phyloP scores from a whole-genome alignment of 1,140 invertebrate species.

The Onthophagus taurus region DNA sequence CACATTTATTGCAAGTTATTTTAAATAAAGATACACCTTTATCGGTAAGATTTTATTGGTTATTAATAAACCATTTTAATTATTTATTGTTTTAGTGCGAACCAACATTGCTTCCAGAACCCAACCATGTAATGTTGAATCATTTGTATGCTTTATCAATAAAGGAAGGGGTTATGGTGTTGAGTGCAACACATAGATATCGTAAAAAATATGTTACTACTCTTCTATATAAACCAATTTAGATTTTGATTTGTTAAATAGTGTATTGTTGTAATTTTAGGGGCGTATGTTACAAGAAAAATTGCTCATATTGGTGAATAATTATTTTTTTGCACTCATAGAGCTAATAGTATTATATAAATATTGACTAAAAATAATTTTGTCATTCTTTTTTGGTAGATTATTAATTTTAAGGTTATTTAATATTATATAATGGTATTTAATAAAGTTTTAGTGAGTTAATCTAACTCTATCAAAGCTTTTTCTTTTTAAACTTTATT shows the following conservation, averaged over 20 bases:
- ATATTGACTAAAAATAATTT: too few relatives aligned
- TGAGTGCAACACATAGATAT: slow-evolving; percentile 94
- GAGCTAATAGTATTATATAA: too few relatives aligned
- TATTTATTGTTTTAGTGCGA: slow-evolving; percentile 69
- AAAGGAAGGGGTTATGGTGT: slow-evolving; percentile 98
- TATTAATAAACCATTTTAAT: slow-evolving; percentile 9
- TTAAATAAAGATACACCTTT: slow-evolving; percentile 96
- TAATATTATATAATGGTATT: too few relatives aligned
- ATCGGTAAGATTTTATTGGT: slow-evolving; percentile 51
- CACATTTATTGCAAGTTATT: slow-evolving; percentile 96
- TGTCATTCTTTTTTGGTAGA: too few relatives aligned
- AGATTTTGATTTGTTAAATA: slow-evolving; percentile 30
- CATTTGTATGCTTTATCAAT: slow-evolving; percentile 99
- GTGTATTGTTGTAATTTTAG: too few relatives aligned
- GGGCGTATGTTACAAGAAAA: too few relatives aligned
- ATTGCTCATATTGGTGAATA: too few relatives aligned
- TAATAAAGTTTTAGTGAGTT: too few relatives aligned
- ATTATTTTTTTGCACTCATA: too few relatives aligned
- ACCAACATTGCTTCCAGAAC: slow-evolving; percentile 95
- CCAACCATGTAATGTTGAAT: slow-evolving; percentile 99
- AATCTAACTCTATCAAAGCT: too few relatives aligned
- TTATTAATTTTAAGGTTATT: too few relatives aligned
- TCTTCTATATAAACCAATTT: slow-evolving; percentile 96
- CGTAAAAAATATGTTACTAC: slow-evolving; percentile 99
- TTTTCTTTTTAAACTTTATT: too few relatives aligned